A percentile compares a stretch with the other conserved stretches of the same genome.
These are phyloP conservation scores for Elysia chlorotica DNA, from an alignment of 1,140 invertebrate genomes.

Conservation along the genomic window DNA sequence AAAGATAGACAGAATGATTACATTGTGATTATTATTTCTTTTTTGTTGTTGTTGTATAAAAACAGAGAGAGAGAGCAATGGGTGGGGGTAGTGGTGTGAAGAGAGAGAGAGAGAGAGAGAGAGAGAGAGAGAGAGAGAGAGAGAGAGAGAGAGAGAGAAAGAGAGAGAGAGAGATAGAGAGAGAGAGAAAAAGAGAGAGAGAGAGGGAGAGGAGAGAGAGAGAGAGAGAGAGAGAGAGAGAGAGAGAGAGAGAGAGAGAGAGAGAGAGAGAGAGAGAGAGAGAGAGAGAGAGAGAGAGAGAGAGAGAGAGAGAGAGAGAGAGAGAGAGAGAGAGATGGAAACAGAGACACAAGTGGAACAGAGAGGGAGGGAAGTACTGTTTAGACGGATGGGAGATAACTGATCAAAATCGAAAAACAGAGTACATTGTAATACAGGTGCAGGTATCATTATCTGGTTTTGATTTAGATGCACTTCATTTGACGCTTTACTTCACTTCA, in stretches of 20 bases:
- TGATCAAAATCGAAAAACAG: too few species aligned
- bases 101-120: background rate
- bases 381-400: too few species aligned
- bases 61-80: background rate
- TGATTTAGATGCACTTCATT: too few species aligned
- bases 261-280: background rate
- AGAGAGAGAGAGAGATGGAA: too few species aligned
- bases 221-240: background rate
- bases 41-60: background rate
- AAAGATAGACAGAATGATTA: too few species aligned
- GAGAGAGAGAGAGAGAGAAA: background rate
- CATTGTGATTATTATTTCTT: background rate
- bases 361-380: too few species aligned
- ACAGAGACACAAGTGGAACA: too few species aligned
- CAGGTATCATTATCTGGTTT: too few species aligned
- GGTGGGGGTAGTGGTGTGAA: background rate
- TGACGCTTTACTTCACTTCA: too few species aligned
- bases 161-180: background rate
- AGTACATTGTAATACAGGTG: too few species aligned
- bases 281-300: background rate
- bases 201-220: background rate
- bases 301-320: background rate
- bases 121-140: background rate
- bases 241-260: background rate
- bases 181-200: background rate